phyloP scores from a whole-genome alignment of 2,113 vertebrate genomes.

The Butorides virescens region DNA sequence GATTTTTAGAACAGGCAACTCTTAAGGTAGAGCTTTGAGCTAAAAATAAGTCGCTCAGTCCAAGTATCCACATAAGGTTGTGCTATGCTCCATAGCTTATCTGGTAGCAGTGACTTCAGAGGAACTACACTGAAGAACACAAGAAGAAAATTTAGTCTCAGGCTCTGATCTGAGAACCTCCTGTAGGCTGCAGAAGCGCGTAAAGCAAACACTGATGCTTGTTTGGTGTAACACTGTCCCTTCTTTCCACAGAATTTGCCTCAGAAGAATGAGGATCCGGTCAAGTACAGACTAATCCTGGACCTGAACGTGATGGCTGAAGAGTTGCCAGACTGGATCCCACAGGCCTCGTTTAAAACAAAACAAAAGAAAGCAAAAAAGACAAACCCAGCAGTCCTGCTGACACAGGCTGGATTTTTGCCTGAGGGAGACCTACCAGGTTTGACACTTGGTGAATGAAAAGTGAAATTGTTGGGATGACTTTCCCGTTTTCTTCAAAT shows the following conservation, averaged over 20 bases:
- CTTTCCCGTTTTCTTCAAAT: not conserved
- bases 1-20: not conserved
- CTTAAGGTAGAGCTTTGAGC: slow-evolving; percentile 44
- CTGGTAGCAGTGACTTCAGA: slow-evolving; percentile 43
- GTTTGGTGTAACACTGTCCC: not conserved
- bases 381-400: not conserved
- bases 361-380: not conserved
- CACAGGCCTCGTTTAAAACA: not conserved
- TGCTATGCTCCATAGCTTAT: slow-evolving; percentile 48
- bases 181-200: not conserved
- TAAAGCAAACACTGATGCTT: not conserved
- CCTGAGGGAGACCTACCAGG: not conserved
- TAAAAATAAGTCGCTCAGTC: slow-evolving; percentile 40
- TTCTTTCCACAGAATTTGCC: not conserved
- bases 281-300: not conserved
- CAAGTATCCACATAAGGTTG: slow-evolving; percentile 39
- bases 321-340: not conserved
- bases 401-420: not conserved
- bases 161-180: not conserved
- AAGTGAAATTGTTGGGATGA: not conserved
- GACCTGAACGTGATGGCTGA: not conserved
- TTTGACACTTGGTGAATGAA: not conserved
- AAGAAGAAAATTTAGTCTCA: not conserved
- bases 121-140: not conserved
- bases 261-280: not conserved